Percentiles rank a stretch among this genome's conserved stretches.
phyloP scores from a whole-genome alignment of 2,797 vertebrate genomes.

The Zenarchopterus dispar region DNA sequence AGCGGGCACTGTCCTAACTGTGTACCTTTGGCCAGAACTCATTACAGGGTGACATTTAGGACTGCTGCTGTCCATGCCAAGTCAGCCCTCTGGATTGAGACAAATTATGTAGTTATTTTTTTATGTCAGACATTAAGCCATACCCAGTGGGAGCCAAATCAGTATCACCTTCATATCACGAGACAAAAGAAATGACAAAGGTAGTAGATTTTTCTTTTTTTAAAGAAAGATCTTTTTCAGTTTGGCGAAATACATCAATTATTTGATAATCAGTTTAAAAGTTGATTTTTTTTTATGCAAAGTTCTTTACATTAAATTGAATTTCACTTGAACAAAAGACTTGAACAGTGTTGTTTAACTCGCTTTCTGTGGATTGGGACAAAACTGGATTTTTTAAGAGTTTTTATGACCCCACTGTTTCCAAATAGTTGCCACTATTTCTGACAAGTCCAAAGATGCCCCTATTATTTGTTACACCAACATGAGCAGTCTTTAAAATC shows the following conservation, averaged over 20 bases:
- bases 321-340: no score
- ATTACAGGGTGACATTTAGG: slow-evolving; percentile 87
- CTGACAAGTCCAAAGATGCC: background rate
- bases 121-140: slow-evolving; percentile 83
- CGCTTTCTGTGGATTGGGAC: no score
- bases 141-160: slow-evolving; percentile 74
- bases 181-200: slow-evolving; percentile 51
- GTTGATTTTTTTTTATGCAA: background rate
- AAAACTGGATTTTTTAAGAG: background rate
- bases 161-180: slow-evolving; percentile 80
- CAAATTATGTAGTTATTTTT: slow-evolving; percentile 85
- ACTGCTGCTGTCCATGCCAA: slow-evolving; percentile 83
- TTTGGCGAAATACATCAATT: slow-evolving; percentile 13
- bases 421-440: background rate
- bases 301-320: background rate
- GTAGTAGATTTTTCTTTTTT: slow-evolving; percentile 31
- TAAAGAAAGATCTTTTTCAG: slow-evolving; percentile 35
- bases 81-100: slow-evolving; percentile 84
- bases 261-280: background rate
- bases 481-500: background rate
- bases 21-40: slow-evolving; percentile 84
- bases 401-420: no score
- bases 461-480: background rate
- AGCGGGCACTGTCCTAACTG: slow-evolving; percentile 81
- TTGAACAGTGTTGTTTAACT: no score